phyloP scores from a whole-genome alignment of 1,140 invertebrate species.

The Cydia fagiglandana region DNA sequence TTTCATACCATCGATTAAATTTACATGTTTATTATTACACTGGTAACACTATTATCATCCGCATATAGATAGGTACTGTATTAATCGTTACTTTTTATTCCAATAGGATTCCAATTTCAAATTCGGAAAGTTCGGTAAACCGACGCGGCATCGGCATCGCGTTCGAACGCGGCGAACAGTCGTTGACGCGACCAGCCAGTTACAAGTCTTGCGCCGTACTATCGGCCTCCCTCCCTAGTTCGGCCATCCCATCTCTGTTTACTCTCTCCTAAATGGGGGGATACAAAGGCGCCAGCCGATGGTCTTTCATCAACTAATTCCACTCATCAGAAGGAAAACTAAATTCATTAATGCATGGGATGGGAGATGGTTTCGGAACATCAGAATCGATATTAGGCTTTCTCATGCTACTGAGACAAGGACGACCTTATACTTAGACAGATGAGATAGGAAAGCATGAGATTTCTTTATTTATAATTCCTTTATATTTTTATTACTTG shows the following conservation, averaged over 20 bases:
- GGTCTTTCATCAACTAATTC: conserved; percentile 64
- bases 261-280: conserved; percentile 73
- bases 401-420: neutral
- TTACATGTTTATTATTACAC: conserved; percentile 68
- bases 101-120: conserved; percentile 47
- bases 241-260: conserved; percentile 61
- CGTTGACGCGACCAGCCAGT: conserved; percentile 31
- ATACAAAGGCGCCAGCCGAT: conserved; percentile 60
- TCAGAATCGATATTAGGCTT: neutral
- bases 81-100: conserved; percentile 41
- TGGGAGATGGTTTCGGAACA: neutral
- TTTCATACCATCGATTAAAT: conserved; percentile 58
- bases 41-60: conserved; percentile 40
- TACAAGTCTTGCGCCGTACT: conserved; percentile 64
- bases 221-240: conserved; percentile 64
- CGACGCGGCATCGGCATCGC: conserved; percentile 64
- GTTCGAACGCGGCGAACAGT: conserved; percentile 37
- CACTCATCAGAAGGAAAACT: conserved; percentile 11
- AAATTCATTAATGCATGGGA: neutral
- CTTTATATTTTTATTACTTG: too few relatives aligned
- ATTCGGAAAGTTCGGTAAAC: conserved; percentile 59
- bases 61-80: conserved; percentile 41
- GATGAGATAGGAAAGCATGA: too few relatives aligned
- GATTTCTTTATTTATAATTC: too few relatives aligned
- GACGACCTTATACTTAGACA: too few relatives aligned